A percentile compares a stretch with the other conserved stretches of the same genome.
Evolutionary conservation across 2,888 invertebrate genomes (phyloP).

Genomic region (Penaeus monodon): DNA sequence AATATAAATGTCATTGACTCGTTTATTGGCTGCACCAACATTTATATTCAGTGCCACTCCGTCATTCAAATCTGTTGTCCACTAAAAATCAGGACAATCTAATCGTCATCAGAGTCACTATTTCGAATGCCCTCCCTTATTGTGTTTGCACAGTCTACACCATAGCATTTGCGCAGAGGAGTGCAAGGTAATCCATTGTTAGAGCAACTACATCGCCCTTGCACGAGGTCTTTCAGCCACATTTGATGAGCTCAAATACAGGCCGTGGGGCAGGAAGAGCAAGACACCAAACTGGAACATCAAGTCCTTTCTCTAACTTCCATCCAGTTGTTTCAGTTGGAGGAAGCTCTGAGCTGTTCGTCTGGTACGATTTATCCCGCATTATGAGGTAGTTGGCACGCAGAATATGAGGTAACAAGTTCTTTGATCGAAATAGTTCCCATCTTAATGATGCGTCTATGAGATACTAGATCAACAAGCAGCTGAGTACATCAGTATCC

Average conservation of each 20-base stretch:
- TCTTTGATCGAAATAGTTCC: constrained; percentile 15
- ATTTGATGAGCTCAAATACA: constrained; percentile 16
- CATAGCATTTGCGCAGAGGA: constrained; percentile 11
- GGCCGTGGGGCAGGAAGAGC: constrained; percentile 14
- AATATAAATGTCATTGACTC: no score
- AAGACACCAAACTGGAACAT: constrained; percentile 15
- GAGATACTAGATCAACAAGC: no score
- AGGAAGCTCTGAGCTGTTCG: constrained; percentile 6
- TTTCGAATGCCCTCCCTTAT: not conserved
- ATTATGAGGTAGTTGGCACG: constrained; percentile 13
- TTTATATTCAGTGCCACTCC: no score
- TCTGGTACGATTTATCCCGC: constrained; percentile 13
- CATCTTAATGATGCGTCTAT: constrained; percentile 37
- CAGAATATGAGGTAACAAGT: not conserved
- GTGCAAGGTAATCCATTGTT: no score
- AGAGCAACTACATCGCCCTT: constrained; percentile 17
- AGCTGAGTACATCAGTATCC: no score
- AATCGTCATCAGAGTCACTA: no score
- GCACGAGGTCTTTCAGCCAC: not conserved
- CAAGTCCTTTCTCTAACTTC: no score
- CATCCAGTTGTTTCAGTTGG: not conserved
- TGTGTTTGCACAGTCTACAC: not conserved
- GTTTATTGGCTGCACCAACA: no score
- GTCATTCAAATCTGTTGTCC: not conserved
- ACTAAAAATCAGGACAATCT: not conserved